Conservation (phyloP, 2,888 invertebrate species). For the Aethes cnicana region DNA sequence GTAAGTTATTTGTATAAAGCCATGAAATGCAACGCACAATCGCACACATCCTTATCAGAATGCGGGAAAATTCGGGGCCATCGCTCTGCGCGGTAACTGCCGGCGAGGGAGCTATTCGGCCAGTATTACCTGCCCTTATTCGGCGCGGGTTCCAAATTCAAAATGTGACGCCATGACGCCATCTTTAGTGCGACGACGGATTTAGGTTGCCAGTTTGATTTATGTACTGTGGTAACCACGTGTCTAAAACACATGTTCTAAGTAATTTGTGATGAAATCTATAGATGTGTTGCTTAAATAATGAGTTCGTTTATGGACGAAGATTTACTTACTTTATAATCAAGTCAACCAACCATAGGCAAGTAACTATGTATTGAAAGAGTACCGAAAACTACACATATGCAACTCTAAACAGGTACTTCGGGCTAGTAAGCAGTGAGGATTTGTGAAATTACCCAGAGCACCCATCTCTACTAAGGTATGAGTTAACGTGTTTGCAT, state of each 20-base stretch:
- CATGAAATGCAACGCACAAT: conserved; percentile 32
- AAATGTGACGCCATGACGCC: conserved; percentile 59
- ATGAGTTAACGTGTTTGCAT: too few species aligned
- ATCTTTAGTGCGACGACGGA: conserved; percentile 66
- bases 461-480: too few species aligned
- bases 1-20: conserved; percentile 8
- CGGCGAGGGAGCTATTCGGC: conserved; percentile 63
- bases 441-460: too few species aligned
- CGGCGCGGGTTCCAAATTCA: conserved; percentile 51
- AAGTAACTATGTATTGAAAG: too few species aligned
- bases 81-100: conserved; percentile 49
- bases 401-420: too few species aligned
- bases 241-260: conserved; percentile 29
- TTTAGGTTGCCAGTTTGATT: conserved; percentile 59
- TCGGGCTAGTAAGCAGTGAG: too few species aligned
- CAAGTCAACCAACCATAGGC: too few species aligned
- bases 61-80: conserved; percentile 36
- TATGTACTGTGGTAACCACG: conserved; percentile 38
- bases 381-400: too few species aligned
- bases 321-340: too few species aligned
- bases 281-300: conserved; percentile 4
- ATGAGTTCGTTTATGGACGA: conserved; percentile 1
- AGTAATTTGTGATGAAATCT: conserved; percentile 30
- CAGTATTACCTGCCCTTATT: conserved; percentile 56
- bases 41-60: conserved; percentile 39